Percentiles rank a stretch among this genome's conserved stretches.
These are phyloP conservation scores for Porites lobata DNA, from an alignment of 92 coral and sea anemone species.

Conservation along the genomic window DNA sequence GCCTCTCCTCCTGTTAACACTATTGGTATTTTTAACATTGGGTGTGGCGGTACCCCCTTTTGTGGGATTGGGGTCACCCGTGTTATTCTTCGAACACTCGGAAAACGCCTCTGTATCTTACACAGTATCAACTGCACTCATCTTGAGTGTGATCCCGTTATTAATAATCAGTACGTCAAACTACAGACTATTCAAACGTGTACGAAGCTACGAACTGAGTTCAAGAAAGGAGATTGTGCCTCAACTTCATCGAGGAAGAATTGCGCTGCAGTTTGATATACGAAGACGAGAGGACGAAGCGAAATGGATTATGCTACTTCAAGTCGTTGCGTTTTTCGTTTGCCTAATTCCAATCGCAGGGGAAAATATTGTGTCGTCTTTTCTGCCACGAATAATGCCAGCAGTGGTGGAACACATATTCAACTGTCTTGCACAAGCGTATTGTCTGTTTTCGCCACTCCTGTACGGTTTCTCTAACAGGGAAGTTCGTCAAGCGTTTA, in stretches of 20 bases:
- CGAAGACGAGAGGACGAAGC: constrained; percentile 28
- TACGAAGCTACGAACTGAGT: constrained; percentile 24
- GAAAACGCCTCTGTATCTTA: background rate
- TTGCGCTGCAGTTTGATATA: background rate
- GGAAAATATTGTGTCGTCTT: background rate
- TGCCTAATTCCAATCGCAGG: constrained; percentile 10
- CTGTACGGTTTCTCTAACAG: constrained; percentile 24
- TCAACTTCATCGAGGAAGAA: background rate
- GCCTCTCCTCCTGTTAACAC: background rate
- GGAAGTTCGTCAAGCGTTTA: constrained; percentile 15
- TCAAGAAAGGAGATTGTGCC: constrained; percentile 1
- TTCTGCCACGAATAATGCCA: background rate
- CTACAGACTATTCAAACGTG: constrained; percentile 21
- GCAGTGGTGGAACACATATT: background rate
- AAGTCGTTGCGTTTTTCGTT: background rate
- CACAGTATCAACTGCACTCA: background rate
- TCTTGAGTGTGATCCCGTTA: constrained; percentile 1
- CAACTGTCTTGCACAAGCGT: constrained; percentile 24
- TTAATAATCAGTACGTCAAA: background rate
- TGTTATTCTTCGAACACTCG: background rate
- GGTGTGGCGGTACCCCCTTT: constrained; percentile 48
- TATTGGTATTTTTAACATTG: background rate
- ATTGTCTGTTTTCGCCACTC: constrained; percentile 8
- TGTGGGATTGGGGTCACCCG: constrained; percentile 33
- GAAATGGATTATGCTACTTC: constrained; percentile 26